These are phyloP conservation scores for Drosophila picticornis DNA, from an alignment of 2,888 invertebrate genomes.

Conservation along the genomic window DNA sequence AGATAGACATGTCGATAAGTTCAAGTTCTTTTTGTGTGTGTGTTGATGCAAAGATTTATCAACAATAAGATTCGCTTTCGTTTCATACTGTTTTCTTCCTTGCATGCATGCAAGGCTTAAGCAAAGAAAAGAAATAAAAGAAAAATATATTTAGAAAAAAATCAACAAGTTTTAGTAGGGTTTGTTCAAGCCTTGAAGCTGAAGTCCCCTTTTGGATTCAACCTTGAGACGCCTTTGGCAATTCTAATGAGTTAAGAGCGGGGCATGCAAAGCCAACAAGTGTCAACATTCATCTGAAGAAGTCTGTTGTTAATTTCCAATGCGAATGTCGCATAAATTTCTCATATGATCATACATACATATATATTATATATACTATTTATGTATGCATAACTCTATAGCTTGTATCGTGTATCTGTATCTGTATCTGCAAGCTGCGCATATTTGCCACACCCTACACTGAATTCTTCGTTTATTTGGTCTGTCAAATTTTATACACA, in stretches of 20 bases:
- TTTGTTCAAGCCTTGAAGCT: conserved; percentile 18
- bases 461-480: conserved; percentile 68
- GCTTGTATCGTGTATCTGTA: conserved; percentile 35
- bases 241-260: conserved; percentile 63
- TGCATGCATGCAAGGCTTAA: conserved; percentile 18
- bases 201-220: conserved; percentile 29
- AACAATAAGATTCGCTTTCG: conserved; percentile 61
- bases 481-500: conserved; percentile 70
- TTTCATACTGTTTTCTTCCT: conserved; percentile 12
- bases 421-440: conserved; percentile 54
- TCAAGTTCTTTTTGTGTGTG: conserved; percentile 15
- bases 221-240: conserved; percentile 57
- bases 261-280: conserved; percentile 63
- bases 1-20: conserved; percentile 48
- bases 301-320: conserved; percentile 66
- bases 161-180: conserved; percentile 9
- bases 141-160: conserved; percentile 16
- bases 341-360: conserved; percentile 52
- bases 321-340: conserved; percentile 72
- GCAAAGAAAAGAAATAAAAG: conserved; percentile 12
- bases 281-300: conserved; percentile 77
- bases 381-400: conserved; percentile 45
- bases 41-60: conserved; percentile 31
- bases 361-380: not conserved
- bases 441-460: conserved; percentile 68